Base-by-base conservation (phyloP, 1,140 invertebrate genomes). In the Micrasema longulum region DNA sequence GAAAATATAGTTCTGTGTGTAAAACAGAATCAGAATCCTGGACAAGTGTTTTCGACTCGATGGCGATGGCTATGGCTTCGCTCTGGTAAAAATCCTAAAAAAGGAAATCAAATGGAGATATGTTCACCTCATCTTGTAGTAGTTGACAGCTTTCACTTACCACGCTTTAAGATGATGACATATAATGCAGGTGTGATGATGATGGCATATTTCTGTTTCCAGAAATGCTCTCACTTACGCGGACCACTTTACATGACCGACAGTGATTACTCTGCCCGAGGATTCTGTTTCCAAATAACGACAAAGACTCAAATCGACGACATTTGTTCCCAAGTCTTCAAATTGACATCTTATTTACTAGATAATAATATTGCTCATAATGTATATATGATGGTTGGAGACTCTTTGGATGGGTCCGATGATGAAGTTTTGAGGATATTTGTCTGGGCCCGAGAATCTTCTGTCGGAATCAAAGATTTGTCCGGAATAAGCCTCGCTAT, bases 331-430 rank as follows among this genome's bases (percentile, higher is more conserved):
- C 83, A 79, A 70, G 79, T 80, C 74, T 89, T 76, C 70, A 82
- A 79, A 73, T 75, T 92, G 10, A 76, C 88, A 0, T 73, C 84
- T 16, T 87, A 84, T 76, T 81, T 92, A 3, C 80, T 89, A 65
- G 73, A 84, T 23, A 85, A 87, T 16, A 80, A 88, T 55, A 85
- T 91, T 47, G 85, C 91, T 9, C 90, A 93, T 77, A 93, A 93
- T 80, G 76, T 93, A 38, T 89, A 88, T 53, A 84, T 92, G 14
- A 91, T 90, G 11, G 79, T 88, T 78, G 88, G 87, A 3, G 83
- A 79, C 60, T 76, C 45, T 60, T 69, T 76, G 36, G 53, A 74
- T 41, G 76, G 64, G 10, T 23, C 76, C 4, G 43, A 50, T n/a
- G 77, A 74, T 65, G 77, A 83, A 60, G 82, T 85, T 41, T 60